Evolutionary conservation across 2,888 invertebrate species (phyloP), one percentile per base, ranked within the genome.

Genomic region (Clanis bilineata): DNA sequence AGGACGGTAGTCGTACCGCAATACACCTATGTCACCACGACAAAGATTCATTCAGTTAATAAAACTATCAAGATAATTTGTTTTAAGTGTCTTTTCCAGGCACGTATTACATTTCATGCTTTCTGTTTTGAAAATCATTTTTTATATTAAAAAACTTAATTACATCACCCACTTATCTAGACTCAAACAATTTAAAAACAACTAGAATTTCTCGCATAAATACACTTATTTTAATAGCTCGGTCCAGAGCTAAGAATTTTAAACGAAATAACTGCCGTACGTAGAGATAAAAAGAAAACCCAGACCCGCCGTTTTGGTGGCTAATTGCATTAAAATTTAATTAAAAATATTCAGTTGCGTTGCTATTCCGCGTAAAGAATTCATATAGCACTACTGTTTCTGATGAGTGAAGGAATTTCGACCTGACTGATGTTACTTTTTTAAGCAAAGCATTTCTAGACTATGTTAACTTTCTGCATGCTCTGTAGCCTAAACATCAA

Each of bases 301-400:
- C 56, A 25, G 15, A n/a, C 36, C 23, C 25, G 61, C 62, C 62
- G 63, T 59, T 62, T 59, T 58, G 59, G 55, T 45, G 59, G 58
- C 60, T 73, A 73, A 72, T 73, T 73, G 62, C 72, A 73, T 73
- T 72, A 64, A 74, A 64, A 73, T 69, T 65, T 59, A 72, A 70
- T 74, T 69, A 59, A 68, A 70, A 66, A 64, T 56, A 62, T 69
- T 47, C 36, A 22, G 5, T 3, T 36, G 25, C 21, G 57, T 4
- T 39, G 25, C 12, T 18, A 22, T 47, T 25, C 18, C 39, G 25
- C 18, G 18, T 58, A 47, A 51, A 58, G 47, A 38, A 58, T 39
- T 39, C 58, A 39, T 38, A 18, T 25, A 18, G 47, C 38, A 47
- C n/a, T 38, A 22, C 28, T 9, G 12, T 51, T 45, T 25, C 28